Base-by-base conservation (phyloP, 2,797 vertebrate genomes). In the Poecilia wingei region DNA sequence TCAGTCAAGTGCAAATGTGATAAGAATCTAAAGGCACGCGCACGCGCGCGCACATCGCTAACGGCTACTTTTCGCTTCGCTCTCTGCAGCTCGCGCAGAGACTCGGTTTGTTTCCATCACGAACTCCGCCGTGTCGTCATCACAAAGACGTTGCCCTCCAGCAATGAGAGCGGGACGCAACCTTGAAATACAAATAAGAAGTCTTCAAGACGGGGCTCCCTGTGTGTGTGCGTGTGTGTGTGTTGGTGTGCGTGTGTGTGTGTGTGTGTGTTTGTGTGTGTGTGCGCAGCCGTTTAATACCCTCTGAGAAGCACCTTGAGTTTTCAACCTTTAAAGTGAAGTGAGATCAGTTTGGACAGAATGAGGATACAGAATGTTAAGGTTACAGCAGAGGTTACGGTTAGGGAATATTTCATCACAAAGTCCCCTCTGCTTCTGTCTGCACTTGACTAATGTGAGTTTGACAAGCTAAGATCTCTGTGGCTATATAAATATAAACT, bases 161-260 rank as follows among this genome's bases (percentile, higher is more conserved):
- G 92, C 82, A 78, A 92, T 76, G 80, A 88, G 83, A 91, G 82
- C 77, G n/a, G 87, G 89, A 78, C 14, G 0, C 86, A 87, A 86
- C 81, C 90, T 89, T 86, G 80, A 91, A 93, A 86, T 84, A 86
- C 83, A 86, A 90, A 91, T 86, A 87, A 77, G 73, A 86, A 82
- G 79, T 85, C 86, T 85, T 86, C 82, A 90, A 81, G 89, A 83
- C 71, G 66, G 3, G 31, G 31, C 41, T 89, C 78, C 86, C 81
- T 57, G 79, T 64, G 79, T 82, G 81, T 81, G 77, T 64, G 82
- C 68, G 74, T 57, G 70, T 49, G 70, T 33, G 77, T 0, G 33
- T 61, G 77, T 64, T 77, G 82, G 79, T 79, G 77, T 51, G 2
- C 7, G 49, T 57, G 79, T 64, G 79, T 82, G 81, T 81, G 76